Percentiles rank a stretch among this genome's conserved stretches.
phyloP scores from a whole-genome alignment of 2,113 vertebrate genomes.

The Pungitius pungitius region DNA sequence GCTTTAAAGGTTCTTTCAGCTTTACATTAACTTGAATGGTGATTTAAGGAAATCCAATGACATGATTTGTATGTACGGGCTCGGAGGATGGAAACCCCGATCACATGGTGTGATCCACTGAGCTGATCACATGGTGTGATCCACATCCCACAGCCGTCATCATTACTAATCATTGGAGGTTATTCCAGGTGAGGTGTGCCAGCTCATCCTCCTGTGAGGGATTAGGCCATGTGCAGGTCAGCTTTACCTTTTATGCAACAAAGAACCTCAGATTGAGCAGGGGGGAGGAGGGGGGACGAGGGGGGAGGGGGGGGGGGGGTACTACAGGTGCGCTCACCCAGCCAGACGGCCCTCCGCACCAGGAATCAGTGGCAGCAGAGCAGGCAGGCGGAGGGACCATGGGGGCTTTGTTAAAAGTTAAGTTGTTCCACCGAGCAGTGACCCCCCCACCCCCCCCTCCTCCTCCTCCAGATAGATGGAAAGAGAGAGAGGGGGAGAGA shows the following conservation, averaged over 20 bases:
- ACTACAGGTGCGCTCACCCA: no score
- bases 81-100: no score
- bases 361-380: slow-evolving; percentile 45
- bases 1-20: neutral
- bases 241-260: slow-evolving; percentile 66
- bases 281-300: no score
- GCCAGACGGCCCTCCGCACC: no score
- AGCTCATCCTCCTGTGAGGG: slow-evolving; percentile 57
- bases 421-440: slow-evolving; percentile 3
- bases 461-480: slow-evolving; percentile 33
- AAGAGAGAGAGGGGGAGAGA: slow-evolving; percentile 46
- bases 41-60: neutral
- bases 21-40: neutral
- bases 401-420: slow-evolving; percentile 52
- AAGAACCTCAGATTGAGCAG: no score
- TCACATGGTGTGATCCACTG: neutral
- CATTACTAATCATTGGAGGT: no score
- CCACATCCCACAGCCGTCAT: no score
- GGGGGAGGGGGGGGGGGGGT: no score
- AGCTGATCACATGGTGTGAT: neutral
- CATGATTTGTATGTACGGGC: neutral
- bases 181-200: slow-evolving; percentile 2
- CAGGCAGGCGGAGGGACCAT: slow-evolving; percentile 51
- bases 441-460: no score
- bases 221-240: slow-evolving; percentile 60